phyloP scores from a whole-genome alignment of 2,797 vertebrate genomes.

The Clarias laeviceps region DNA sequence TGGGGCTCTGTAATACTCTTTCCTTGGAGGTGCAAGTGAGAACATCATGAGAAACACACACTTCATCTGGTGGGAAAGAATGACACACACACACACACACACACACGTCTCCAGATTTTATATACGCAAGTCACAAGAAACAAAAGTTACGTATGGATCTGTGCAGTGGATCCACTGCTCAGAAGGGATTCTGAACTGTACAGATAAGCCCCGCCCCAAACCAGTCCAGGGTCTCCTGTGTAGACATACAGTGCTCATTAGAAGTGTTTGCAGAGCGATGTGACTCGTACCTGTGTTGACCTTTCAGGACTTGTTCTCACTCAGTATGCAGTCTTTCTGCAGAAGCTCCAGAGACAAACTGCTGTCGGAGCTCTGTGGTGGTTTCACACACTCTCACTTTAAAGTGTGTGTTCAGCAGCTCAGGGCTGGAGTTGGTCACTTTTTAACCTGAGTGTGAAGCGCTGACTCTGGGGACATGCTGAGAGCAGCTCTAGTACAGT shows the following conservation, averaged over 20 bases:
- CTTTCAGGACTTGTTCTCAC: neutral
- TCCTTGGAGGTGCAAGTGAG: neutral
- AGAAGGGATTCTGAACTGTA: too few relatives aligned
- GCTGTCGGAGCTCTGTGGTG: slow-evolving; percentile 1
- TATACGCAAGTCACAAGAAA: too few relatives aligned
- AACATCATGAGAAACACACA: neutral
- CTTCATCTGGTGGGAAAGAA: neutral
- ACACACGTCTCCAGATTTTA: too few relatives aligned
- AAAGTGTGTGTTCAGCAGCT: slow-evolving; percentile 31
- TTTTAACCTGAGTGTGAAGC: neutral
- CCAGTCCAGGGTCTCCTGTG: neutral
- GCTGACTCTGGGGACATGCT: neutral
- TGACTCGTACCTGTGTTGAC: neutral
- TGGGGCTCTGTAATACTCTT: neutral
- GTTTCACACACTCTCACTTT: slow-evolving; percentile 32
- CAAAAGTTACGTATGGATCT: too few relatives aligned
- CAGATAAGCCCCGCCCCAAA: too few relatives aligned
- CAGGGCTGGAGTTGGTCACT: neutral
- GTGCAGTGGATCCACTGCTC: too few relatives aligned
- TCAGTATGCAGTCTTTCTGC: neutral
- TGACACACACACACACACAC: too few relatives aligned
- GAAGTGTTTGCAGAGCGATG: neutral
- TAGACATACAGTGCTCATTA: neutral
- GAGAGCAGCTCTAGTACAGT: neutral
- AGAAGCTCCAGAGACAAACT: neutral